Conservation (phyloP, 2,797 vertebrate species). For the Sebastes trivittatus region DNA sequence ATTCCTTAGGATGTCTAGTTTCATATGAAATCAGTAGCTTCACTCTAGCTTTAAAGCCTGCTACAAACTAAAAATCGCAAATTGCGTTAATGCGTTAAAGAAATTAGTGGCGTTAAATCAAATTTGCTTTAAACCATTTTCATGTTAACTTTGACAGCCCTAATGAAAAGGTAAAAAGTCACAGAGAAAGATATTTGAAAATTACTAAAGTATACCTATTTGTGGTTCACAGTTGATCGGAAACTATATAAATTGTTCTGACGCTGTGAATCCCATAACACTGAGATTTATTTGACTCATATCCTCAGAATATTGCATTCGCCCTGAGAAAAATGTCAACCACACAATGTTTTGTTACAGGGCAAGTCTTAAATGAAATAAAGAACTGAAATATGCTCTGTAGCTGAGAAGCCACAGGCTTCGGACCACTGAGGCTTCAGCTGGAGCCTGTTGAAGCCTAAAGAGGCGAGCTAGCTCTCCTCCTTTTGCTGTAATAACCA, state of each 20-base stretch:
- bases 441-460: slow-evolving; percentile 32
- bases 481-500: slow-evolving; percentile 60
- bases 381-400: background rate
- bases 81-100: too few relatives aligned
- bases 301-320: slow-evolving; percentile 8
- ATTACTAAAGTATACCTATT: background rate
- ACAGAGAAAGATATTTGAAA: background rate
- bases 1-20: too few relatives aligned
- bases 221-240: background rate
- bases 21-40: too few relatives aligned
- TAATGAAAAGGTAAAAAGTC: background rate
- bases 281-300: slow-evolving; percentile 8
- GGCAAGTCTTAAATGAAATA: background rate
- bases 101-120: too few relatives aligned
- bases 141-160: too few relatives aligned
- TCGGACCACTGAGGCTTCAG: slow-evolving; percentile 15
- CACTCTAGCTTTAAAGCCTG: too few relatives aligned
- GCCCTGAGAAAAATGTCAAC: background rate
- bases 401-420: background rate
- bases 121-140: too few relatives aligned
- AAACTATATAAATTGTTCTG: background rate
- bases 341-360: background rate
- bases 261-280: background rate
- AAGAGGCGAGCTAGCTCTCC: slow-evolving; percentile 4
- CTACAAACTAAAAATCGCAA: too few relatives aligned